phyloP scores from a whole-genome alignment of 2,888 invertebrate species.

The Aporophyla lueneburgensis region DNA sequence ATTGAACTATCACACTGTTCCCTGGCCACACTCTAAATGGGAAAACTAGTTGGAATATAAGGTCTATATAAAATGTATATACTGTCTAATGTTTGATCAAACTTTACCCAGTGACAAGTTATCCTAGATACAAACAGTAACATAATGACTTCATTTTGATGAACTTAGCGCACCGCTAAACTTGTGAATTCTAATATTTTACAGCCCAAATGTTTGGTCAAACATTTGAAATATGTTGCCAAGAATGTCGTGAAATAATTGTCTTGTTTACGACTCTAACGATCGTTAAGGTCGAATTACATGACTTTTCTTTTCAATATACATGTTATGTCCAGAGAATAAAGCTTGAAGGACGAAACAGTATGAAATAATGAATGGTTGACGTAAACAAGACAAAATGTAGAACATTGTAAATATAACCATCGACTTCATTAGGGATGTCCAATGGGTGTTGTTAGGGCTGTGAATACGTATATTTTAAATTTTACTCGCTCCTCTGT shows the following conservation, averaged over 20 bases:
- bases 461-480: constrained; percentile 87
- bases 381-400: constrained; percentile 54
- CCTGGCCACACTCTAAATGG: constrained; percentile 40
- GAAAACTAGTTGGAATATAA: constrained; percentile 42
- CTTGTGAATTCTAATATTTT: constrained; percentile 43
- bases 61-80: constrained; percentile 31
- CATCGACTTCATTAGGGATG: constrained; percentile 71
- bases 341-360: background rate
- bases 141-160: constrained; percentile 28
- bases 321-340: background rate
- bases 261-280: constrained; percentile 57
- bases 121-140: constrained; percentile 14
- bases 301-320: background rate
- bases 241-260: constrained; percentile 52
- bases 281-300: background rate
- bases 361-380: background rate
- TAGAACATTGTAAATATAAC: constrained; percentile 73
- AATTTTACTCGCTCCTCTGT: constrained; percentile 72
- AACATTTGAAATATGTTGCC: constrained; percentile 64
- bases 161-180: constrained; percentile 42
- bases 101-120: constrained; percentile 40
- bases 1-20: background rate
- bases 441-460: constrained; percentile 82
- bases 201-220: constrained; percentile 64
- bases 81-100: constrained; percentile 66